phyloP scores from a whole-genome alignment of 2,113 vertebrate species.

The Bothrops jararaca region DNA sequence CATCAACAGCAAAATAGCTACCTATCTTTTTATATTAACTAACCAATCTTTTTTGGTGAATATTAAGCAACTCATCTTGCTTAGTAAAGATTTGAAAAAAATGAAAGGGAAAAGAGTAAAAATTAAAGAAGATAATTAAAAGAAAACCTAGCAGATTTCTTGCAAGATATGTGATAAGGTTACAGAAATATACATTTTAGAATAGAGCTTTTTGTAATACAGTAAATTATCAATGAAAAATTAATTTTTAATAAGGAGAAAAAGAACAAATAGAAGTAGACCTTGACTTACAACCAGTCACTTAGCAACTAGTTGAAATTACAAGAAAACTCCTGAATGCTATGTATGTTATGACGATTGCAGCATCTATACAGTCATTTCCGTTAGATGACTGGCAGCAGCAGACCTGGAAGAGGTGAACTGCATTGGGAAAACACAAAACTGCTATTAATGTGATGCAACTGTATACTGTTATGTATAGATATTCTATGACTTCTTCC shows the following conservation, averaged over 20 bases:
- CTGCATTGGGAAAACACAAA: neutral
- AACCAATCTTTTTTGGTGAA: neutral
- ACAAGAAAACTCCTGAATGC: neutral
- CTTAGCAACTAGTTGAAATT: neutral
- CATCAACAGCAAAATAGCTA: neutral
- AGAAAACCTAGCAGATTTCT: neutral
- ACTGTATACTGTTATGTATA: conserved; percentile 5
- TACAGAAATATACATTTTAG: neutral
- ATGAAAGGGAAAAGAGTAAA: neutral
- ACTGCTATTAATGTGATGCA: neutral
- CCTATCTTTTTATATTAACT: conserved; percentile 5
- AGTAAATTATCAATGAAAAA: neutral
- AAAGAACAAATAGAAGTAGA: neutral
- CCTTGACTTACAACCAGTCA: neutral
- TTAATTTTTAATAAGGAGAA: neutral
- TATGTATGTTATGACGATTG: neutral
- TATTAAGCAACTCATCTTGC: neutral
- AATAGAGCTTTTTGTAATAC: neutral
- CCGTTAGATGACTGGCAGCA: neutral
- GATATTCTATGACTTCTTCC: conserved; percentile 19
- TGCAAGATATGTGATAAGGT: neutral
- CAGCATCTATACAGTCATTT: neutral
- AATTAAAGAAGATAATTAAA: neutral
- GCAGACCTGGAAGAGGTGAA: neutral
- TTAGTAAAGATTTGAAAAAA: neutral